A percentile compares a stretch with the other conserved stretches of the same genome.
These are phyloP conservation scores for Ophion slaviceki DNA, from an alignment of 2,888 invertebrate species.

Conservation along the genomic window DNA sequence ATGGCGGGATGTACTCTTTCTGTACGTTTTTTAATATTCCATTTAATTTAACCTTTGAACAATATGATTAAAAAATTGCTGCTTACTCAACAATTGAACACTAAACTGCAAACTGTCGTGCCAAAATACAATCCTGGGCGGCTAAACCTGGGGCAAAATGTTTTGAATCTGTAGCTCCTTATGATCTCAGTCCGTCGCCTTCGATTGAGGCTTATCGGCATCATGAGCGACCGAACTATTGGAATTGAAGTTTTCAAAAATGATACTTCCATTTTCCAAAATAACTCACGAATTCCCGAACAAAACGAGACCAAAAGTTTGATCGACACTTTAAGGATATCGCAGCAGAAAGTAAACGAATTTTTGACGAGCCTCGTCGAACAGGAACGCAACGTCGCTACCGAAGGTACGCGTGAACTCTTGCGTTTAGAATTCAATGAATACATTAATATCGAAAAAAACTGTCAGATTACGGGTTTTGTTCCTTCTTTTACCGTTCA, in stretches of 20 bases:
- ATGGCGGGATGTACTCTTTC: conserved; percentile 3
- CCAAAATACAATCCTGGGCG: neutral
- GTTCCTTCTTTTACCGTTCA: conserved; percentile 35
- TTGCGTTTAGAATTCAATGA: conserved; percentile 18
- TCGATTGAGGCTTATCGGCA: neutral
- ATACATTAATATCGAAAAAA: conserved; percentile 23
- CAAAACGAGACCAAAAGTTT: conserved; percentile 68
- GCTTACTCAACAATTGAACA: neutral
- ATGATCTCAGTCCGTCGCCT: neutral
- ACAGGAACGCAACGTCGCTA: conserved; percentile 36
- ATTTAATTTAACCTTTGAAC: neutral
- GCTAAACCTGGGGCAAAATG: neutral
- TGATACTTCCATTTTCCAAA: conserved; percentile 56
- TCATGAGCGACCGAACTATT: conserved; percentile 50
- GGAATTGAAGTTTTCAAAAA: conserved; percentile 53
- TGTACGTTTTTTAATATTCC: neutral
- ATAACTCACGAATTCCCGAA: conserved; percentile 29
- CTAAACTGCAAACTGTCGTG: neutral
- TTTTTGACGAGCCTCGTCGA: conserved; percentile 76
- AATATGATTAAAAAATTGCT: neutral
- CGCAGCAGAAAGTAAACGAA: conserved; percentile 75
- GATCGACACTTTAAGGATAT: conserved; percentile 70
- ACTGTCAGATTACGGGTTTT: conserved; percentile 1
- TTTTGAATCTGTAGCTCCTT: neutral
- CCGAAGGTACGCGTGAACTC: conserved; percentile 60